These are phyloP conservation scores for Caenorhabditis becei DNA, from an alignment of 2,888 invertebrate genomes.

Conservation along the genomic window DNA sequence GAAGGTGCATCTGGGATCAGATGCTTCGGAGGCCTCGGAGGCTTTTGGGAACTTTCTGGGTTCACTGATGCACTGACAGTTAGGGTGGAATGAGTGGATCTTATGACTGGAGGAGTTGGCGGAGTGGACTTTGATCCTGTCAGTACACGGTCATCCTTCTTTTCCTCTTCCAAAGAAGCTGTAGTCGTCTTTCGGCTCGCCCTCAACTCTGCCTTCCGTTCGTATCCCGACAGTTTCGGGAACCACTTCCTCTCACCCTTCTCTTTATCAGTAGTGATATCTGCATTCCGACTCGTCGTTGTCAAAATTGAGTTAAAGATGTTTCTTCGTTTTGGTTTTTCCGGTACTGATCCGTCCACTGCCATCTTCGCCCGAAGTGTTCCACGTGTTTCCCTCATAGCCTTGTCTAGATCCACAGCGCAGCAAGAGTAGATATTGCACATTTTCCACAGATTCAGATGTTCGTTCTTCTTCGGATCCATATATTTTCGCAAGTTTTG, in stretches of 20 bases:
- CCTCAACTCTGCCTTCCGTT: conserved; percentile 7
- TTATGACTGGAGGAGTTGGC: conserved; percentile 21
- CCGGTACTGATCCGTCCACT: conserved; percentile 35
- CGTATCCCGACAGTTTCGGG: conserved; percentile 17
- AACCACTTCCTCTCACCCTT: conserved; percentile 31
- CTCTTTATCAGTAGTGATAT: neutral
- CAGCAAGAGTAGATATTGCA: conserved; percentile 53
- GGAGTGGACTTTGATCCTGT: conserved; percentile 23
- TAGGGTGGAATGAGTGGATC: conserved; percentile 1
- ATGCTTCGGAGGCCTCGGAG: conserved; percentile 29
- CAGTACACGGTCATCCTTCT: neutral
- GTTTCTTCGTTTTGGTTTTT: conserved; percentile 41
- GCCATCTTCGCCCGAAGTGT: conserved; percentile 41
- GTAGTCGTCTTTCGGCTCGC: conserved; percentile 27
- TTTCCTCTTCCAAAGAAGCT: conserved; percentile 16
- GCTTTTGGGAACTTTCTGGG: conserved; percentile 17
- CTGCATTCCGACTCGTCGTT: neutral
- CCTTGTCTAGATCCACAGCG: conserved; percentile 52
- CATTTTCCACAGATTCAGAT: conserved; percentile 53
- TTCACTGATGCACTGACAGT: conserved; percentile 15
- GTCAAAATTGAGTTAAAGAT: conserved; percentile 36
- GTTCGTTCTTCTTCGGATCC: conserved; percentile 56
- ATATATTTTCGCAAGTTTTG: conserved; percentile 41
- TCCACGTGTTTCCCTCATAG: conserved; percentile 49
- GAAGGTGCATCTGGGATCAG: conserved; percentile 19